Conservation (phyloP, 1,140 invertebrate genomes). For the Tetramorium parvispinum region DNA sequence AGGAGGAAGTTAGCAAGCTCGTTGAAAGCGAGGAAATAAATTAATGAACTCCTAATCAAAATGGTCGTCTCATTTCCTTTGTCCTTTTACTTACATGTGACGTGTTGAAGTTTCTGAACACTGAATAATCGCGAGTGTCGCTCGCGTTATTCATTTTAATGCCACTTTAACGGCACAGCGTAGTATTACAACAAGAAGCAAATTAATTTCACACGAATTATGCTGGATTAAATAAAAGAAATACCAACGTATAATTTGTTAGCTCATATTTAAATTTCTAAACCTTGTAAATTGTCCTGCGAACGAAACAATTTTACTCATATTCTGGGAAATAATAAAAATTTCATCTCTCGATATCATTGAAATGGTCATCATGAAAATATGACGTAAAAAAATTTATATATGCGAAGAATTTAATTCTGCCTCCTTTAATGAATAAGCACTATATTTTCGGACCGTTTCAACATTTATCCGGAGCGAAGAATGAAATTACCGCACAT, state of each 20-base stretch:
- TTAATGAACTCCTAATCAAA: constrained; percentile 61
- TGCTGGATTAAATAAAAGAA: constrained; percentile 1
- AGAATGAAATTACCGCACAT: not conserved
- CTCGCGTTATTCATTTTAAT: constrained; percentile 12
- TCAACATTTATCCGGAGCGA: not conserved
- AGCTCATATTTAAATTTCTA: constrained; percentile 2
- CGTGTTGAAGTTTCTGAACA: constrained; percentile 25
- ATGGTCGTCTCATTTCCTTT: constrained; percentile 34
- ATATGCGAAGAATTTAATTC: not conserved
- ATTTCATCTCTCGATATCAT: not conserved
- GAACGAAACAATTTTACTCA: not conserved
- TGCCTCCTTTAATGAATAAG: not conserved
- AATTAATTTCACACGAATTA: constrained; percentile 29
- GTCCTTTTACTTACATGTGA: constrained; percentile 20
- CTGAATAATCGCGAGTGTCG: constrained; percentile 20
- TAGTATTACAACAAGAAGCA: not conserved
- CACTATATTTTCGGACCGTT: not conserved
- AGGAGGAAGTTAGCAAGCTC: constrained; percentile 56
- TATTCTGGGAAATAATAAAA: not conserved
- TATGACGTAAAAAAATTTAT: not conserved
- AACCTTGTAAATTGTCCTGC: not conserved
- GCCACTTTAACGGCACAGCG: not conserved
- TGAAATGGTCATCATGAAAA: not conserved
- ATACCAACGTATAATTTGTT: not conserved
- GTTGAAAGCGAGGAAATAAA: constrained; percentile 59